A percentile compares a stretch with the other conserved stretches of the same genome.
These are phyloP conservation scores for Typhlichthys eigenmanni DNA, from an alignment of 2,797 vertebrate genomes.

Conservation along the genomic window DNA sequence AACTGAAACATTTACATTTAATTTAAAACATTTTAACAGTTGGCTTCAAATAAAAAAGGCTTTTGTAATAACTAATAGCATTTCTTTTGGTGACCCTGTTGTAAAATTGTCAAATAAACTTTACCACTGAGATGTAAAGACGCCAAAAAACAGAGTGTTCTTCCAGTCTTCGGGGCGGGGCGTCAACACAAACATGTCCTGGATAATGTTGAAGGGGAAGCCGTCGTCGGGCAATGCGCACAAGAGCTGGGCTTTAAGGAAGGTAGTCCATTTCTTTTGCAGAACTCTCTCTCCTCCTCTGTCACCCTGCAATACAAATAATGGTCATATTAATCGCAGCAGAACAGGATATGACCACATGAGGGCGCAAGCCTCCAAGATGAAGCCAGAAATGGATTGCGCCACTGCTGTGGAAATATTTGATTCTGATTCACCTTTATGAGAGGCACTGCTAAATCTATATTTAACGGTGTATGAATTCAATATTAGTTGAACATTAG, in stretches of 20 bases:
- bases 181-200: slow-evolving; percentile 92
- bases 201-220: slow-evolving; percentile 96
- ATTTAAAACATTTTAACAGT: no score
- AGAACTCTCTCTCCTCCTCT: slow-evolving; percentile 93
- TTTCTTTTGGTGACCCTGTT: not conserved
- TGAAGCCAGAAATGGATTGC: slow-evolving; percentile 12
- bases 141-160: slow-evolving; percentile 89
- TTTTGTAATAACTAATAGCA: not conserved
- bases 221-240: slow-evolving; percentile 90
- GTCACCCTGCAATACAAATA: slow-evolving; percentile 81
- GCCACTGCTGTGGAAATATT: not conserved
- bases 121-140: slow-evolving; percentile 97
- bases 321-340: not conserved
- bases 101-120: slow-evolving; percentile 18
- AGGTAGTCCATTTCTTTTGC: slow-evolving; percentile 97
- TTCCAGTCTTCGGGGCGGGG: slow-evolving; percentile 83
- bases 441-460: slow-evolving; percentile 37
- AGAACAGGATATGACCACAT: slow-evolving; percentile 41
- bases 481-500: slow-evolving; percentile 5
- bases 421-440: slow-evolving; percentile 20
- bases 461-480: slow-evolving; percentile 21
- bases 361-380: slow-evolving; percentile 44
- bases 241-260: slow-evolving; percentile 93
- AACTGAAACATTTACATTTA: no score
- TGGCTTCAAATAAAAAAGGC: not conserved